Base-by-base conservation (phyloP, 35 echinoderm and acorn worm genomes). In the Ophioderma brevispina region DNA sequence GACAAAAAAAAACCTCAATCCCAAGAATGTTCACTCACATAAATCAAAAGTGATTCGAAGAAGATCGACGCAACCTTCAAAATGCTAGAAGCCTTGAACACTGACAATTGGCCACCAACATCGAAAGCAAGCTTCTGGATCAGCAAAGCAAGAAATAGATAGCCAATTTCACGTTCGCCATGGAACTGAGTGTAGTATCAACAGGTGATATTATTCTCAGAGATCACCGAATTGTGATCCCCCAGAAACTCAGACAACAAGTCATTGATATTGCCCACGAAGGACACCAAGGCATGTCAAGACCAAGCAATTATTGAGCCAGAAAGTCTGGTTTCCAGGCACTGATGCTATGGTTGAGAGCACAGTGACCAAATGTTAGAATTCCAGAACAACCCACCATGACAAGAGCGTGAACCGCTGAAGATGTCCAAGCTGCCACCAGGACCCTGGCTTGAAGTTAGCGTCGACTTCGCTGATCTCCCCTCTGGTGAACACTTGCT, bases 301-400 rank as follows among this genome's bases (percentile, higher is more conserved):
- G n/a, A 97, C 91, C 23, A 97, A 97, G 70, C 76, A 77, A 34
- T 75, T 94, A 6, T 36, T 97, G 23, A 25, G 95, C 6, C 46
- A 94, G 42, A 94, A 97, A 46, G 88, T 97, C 17, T 97, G 95
- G 91, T 97, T 97, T 43, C 91, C 91, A 6, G 80, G 82, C 6
- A 81, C 94, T 0, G 91, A 90, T 79, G 32, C 49, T 8, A 43
- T 86, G 33, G 87, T 89, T 30, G 90, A 96, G 80, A 28, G 55
- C 38, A 82, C 78, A 55, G 38, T 97, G 21, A 79, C 77, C 25
- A 77, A 80, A 34, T 94, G 88, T 80, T 43, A 91, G 3, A 34
- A 87, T 10, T 97, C 87, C 63, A 87, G 94, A 38, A 86, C 41
- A 82, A 89, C 55, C 31, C 21, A 36, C n/a, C 88, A 0, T 32